Evolutionary conservation across 37 sponge, comb jelly and placozoan genomes (phyloP).

Genomic region (Diacarnus erythraeanus): DNA sequence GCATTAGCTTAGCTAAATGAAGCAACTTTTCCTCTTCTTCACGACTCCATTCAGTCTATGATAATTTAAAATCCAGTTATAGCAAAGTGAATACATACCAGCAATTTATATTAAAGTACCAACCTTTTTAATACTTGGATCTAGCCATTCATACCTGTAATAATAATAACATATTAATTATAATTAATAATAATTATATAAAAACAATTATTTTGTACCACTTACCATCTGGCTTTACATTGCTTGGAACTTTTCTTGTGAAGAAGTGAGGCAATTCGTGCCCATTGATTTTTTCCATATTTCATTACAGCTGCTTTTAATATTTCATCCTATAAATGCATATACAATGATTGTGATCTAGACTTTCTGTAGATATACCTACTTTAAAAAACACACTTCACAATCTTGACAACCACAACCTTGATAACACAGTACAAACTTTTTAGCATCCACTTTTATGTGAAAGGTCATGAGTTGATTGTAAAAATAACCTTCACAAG

Average conservation of each 20-base stretch:
- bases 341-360: too few relatives aligned
- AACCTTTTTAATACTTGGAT: slow-evolving; percentile 99
- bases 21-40: slow-evolving; percentile 99
- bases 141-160: slow-evolving; percentile 96
- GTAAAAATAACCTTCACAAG: too few relatives aligned
- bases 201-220: background rate
- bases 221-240: slow-evolving; percentile 96
- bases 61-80: background rate
- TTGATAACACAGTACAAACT: too few relatives aligned
- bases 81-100: slow-evolving; percentile 2
- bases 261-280: slow-evolving; percentile 93
- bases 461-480: too few relatives aligned
- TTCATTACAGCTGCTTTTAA: slow-evolving; percentile 99
- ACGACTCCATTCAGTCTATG: slow-evolving; percentile 95
- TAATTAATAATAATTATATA: background rate
- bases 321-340: slow-evolving; percentile 93
- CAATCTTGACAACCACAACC: too few relatives aligned
- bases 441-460: too few relatives aligned
- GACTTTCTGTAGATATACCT: too few relatives aligned
- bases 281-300: slow-evolving; percentile 99
- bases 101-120: background rate
- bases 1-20: slow-evolving; percentile 97
- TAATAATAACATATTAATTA: background rate
- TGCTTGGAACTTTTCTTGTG: slow-evolving; percentile 98
- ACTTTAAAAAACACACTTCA: too few relatives aligned